Evolutionary conservation across 2,888 invertebrate species (phyloP).

Genomic region (Acleris holmiana): DNA sequence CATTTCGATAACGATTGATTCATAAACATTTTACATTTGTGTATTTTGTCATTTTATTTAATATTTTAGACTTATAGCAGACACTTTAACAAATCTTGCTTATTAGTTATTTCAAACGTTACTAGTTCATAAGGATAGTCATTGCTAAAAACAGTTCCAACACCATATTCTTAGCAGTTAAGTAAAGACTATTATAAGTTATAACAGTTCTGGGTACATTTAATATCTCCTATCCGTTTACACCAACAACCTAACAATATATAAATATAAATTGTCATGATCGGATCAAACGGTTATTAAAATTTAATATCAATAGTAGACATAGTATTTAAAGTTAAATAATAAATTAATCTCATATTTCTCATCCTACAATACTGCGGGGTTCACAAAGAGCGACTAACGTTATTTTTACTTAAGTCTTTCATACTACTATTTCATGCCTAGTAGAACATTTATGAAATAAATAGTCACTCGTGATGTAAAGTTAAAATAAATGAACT

Average conservation of each 20-base stretch:
- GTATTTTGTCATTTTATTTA: too few relatives aligned
- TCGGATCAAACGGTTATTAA: constrained; percentile 18
- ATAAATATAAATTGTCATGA: constrained; percentile 24
- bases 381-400: constrained; percentile 6
- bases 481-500: too few relatives aligned
- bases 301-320: constrained; percentile 28
- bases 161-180: background rate
- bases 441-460: too few relatives aligned
- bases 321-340: constrained; percentile 16
- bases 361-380: constrained; percentile 31
- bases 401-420: constrained; percentile 8
- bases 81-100: too few relatives aligned
- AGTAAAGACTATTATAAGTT: constrained; percentile 4
- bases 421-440: background rate
- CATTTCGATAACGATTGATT: too few relatives aligned
- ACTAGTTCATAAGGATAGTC: background rate
- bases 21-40: too few relatives aligned
- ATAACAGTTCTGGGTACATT: constrained; percentile 5
- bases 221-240: background rate
- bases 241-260: background rate
- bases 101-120: background rate
- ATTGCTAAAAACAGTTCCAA: background rate
- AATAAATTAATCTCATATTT: constrained; percentile 34
- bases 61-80: too few relatives aligned
- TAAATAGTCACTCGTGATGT: too few relatives aligned